These are phyloP conservation scores for Boulengeromyrus knoepffleri DNA, from an alignment of 2,113 vertebrate species.

Conservation along the genomic window DNA sequence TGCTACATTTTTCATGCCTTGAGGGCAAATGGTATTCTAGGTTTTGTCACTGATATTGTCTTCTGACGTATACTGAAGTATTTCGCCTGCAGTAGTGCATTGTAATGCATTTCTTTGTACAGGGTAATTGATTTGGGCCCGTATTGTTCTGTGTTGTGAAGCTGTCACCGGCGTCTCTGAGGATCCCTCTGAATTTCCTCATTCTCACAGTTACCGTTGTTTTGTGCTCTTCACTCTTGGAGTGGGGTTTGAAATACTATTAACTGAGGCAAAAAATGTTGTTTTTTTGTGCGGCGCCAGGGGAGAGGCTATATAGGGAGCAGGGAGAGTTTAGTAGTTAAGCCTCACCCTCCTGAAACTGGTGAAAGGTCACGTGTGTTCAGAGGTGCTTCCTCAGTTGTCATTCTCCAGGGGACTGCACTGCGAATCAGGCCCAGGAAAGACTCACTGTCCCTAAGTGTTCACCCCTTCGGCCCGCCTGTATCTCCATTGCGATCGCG, in stretches of 20 bases:
- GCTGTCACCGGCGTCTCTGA: neutral
- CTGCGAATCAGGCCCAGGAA: neutral
- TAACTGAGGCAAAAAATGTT: neutral
- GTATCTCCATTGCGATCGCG: neutral
- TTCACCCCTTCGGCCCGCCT: neutral
- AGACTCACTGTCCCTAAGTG: neutral
- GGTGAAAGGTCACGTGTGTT: neutral
- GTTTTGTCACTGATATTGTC: neutral
- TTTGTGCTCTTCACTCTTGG: neutral
- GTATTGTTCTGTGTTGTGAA: neutral
- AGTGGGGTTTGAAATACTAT: neutral
- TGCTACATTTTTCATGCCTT: neutral
- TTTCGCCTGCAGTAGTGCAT: neutral
- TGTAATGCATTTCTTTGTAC: neutral
- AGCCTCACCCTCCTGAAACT: neutral
- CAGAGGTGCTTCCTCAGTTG: neutral
- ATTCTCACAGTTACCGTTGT: neutral
- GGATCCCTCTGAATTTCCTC: neutral
- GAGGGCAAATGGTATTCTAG: neutral
- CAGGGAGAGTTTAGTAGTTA: neutral
- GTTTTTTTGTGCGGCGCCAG: neutral
- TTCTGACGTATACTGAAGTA: neutral
- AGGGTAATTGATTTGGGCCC: neutral
- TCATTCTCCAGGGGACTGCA: neutral
- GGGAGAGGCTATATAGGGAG: neutral